Evolutionary conservation across 2,113 vertebrate species (phyloP).

Genomic region (Gallinago undulata): DNA sequence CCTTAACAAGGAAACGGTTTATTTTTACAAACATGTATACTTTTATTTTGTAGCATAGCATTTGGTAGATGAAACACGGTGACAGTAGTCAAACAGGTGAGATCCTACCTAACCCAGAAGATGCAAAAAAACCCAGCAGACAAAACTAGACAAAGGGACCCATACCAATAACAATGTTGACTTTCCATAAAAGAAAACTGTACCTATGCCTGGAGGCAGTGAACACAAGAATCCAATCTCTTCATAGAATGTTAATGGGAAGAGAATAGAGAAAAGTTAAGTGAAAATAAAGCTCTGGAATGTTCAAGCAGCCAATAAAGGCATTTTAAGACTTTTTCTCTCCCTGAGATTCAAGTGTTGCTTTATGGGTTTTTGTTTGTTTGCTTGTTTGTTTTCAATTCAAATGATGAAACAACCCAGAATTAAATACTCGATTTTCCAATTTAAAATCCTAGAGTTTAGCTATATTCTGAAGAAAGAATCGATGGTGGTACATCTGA

Average conservation of each 20-base stretch:
- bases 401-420: background rate
- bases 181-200: background rate
- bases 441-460: background rate
- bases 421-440: background rate
- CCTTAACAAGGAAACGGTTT: background rate
- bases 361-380: background rate
- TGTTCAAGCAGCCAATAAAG: background rate
- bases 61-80: background rate
- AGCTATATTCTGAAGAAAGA: background rate
- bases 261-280: background rate
- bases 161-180: background rate
- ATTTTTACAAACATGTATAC: background rate
- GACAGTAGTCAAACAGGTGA: background rate
- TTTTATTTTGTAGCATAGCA: slow-evolving; percentile 6
- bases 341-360: background rate
- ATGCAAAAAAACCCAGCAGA: background rate
- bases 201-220: background rate
- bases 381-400: background rate
- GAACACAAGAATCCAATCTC: background rate
- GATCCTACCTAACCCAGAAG: background rate
- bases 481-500: background rate
- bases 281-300: background rate
- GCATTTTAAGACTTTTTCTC: background rate
- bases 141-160: background rate
- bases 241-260: background rate